Conservation (phyloP, 2,888 invertebrate species). For the Argynnis bischoffii region DNA sequence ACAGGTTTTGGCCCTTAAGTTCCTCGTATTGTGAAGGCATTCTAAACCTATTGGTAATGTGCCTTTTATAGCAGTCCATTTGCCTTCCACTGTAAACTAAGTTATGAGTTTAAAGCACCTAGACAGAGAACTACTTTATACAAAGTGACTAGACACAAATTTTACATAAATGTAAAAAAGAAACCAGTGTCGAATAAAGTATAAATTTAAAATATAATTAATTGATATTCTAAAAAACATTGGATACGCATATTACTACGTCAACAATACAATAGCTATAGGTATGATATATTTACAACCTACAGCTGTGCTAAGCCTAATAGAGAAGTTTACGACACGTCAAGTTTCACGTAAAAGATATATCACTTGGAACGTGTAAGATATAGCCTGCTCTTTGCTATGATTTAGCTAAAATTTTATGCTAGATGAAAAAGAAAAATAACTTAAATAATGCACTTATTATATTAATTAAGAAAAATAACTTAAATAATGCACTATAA, state of each 20-base stretch:
- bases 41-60: conserved; percentile 26
- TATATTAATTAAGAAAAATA: too few relatives aligned
- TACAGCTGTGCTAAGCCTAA: conserved; percentile 36
- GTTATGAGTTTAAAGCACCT: not conserved
- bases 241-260: too few relatives aligned
- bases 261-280: too few relatives aligned
- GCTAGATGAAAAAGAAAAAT: not conserved
- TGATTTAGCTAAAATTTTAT: not conserved
- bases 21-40: conserved; percentile 36
- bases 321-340: conserved; percentile 48
- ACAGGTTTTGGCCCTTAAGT: conserved; percentile 70
- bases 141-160: too few relatives aligned
- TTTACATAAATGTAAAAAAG: too few relatives aligned
- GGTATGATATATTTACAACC: not conserved
- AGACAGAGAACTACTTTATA: too few relatives aligned
- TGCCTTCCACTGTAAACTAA: not conserved
- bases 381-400: not conserved
- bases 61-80: conserved; percentile 6
- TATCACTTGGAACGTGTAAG: conserved; percentile 23
- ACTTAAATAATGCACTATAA: too few relatives aligned
- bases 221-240: too few relatives aligned
- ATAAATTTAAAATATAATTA: too few relatives aligned
- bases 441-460: too few relatives aligned
- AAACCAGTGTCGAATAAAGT: too few relatives aligned
- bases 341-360: conserved; percentile 34